Conservation (phyloP, 2,888 invertebrate genomes). For the Apoda limacodes region DNA sequence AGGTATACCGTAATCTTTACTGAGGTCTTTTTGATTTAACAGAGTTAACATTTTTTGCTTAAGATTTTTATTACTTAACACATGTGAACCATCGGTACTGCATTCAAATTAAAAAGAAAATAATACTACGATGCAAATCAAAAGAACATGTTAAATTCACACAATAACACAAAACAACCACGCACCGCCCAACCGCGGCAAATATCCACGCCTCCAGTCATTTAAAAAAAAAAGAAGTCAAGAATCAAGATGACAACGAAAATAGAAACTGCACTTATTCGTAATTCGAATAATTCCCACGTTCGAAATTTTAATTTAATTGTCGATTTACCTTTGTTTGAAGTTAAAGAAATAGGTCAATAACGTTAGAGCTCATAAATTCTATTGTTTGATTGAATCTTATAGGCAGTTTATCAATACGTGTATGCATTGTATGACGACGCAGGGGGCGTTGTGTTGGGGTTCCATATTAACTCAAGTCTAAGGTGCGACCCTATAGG, state of each 20-base stretch:
- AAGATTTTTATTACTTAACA: too few relatives aligned
- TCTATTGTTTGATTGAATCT: conserved; percentile 58
- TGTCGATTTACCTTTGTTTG: conserved; percentile 52
- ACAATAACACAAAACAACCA: conserved; percentile 36
- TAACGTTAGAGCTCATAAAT: conserved; percentile 48
- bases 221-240: conserved; percentile 44
- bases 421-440: conserved; percentile 31
- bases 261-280: conserved; percentile 47
- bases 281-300: conserved; percentile 62
- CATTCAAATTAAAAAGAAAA: conserved; percentile 10
- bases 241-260: conserved; percentile 45
- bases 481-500: conserved; percentile 31
- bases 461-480: conserved; percentile 34
- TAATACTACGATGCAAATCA: conserved; percentile 28
- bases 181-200: conserved; percentile 36
- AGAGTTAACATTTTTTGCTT: too few relatives aligned
- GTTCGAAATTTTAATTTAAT: conserved; percentile 60
- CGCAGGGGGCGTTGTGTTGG: conserved; percentile 41
- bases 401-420: conserved; percentile 68
- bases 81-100: background rate
- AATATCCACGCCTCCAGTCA: conserved; percentile 27
- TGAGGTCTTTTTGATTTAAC: too few relatives aligned
- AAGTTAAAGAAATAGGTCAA: conserved; percentile 65
- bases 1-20: too few relatives aligned
- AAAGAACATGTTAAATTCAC: conserved; percentile 20